Percentiles rank a stretch among this genome's conserved stretches.
Evolutionary conservation across 2,888 invertebrate species (phyloP).

Genomic region (Helicoverpa assulta): DNA sequence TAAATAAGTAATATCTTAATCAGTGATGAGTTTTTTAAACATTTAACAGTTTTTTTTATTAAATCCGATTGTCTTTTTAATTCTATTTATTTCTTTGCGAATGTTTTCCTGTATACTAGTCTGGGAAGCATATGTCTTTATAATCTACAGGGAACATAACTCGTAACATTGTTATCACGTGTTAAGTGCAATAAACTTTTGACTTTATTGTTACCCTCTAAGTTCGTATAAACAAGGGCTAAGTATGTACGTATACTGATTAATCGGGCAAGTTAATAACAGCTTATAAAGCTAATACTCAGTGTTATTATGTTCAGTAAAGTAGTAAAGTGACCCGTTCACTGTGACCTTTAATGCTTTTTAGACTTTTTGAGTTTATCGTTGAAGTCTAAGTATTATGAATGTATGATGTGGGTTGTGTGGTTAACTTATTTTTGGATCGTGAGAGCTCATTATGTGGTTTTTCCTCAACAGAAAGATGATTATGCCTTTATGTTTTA

Average conservation of each 20-base stretch:
- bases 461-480: too few relatives aligned
- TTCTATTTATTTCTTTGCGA: too few relatives aligned
- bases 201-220: constrained; percentile 12
- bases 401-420: too few relatives aligned
- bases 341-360: background rate
- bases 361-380: background rate
- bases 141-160: background rate
- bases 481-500: too few relatives aligned
- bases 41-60: too few relatives aligned
- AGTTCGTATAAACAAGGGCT: constrained; percentile 3
- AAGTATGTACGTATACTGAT: background rate
- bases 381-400: too few relatives aligned
- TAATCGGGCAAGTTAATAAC: background rate
- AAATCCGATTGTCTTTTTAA: too few relatives aligned
- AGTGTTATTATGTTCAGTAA: background rate
- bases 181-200: constrained; percentile 21
- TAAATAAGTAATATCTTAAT: too few relatives aligned
- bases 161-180: constrained; percentile 22
- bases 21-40: too few relatives aligned
- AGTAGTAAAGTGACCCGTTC: background rate
- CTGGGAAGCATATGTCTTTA: background rate
- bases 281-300: background rate
- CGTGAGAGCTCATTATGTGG: too few relatives aligned
- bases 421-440: too few relatives aligned
- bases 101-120: too few relatives aligned